Base-by-base conservation (phyloP, 2,888 invertebrate genomes). In the Corbicula japonica region DNA sequence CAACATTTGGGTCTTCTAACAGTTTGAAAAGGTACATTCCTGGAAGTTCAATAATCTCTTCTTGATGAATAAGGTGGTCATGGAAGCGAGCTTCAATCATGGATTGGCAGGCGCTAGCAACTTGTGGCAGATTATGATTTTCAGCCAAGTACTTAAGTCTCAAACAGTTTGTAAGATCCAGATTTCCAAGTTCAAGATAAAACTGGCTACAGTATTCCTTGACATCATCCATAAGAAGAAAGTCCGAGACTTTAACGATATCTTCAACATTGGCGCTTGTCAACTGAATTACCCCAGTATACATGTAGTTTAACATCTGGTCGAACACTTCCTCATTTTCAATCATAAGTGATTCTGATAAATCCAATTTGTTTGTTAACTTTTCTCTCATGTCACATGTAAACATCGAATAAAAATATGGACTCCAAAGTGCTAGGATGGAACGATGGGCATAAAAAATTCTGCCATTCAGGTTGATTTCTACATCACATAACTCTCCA, bases 351-450 rank as follows among this genome's bases (percentile, higher is more conserved):
- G 92, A 92, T 46, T 90, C 90, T 4, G 91, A 87, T 26, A 92
- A 83, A 83, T 92, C 91, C 5, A 92, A 86, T 26, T 88, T 89
- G 32, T 76, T 83, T 12, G 89, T 89, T 8, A 76, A 80, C 66
- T 85, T 88, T 75, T 92, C 92, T 80, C 86, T 88, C 92, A 92
- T 92, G 46, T 90, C 88, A 72, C 91, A 91, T 0, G 91, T 92
- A 76, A 92, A 92, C 92, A 92, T 92, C 6, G 92, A 92, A 26
- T 90, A 83, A 76, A 92, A 92, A 75, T 92, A 92, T 2, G 92
- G 92, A 71, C 92, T 92, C 88, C 91, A 90, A 50, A 91, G 79
- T 4, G 91, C 90, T 50, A 92, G 79, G 38, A 92, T 89, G 8
- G 92, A 90, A 48, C 88, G 86, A 72, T 92, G 92, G 0, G 90